Conservation (phyloP, 2,888 invertebrate genomes). For the Lordiphosa andalusiaca region DNA sequence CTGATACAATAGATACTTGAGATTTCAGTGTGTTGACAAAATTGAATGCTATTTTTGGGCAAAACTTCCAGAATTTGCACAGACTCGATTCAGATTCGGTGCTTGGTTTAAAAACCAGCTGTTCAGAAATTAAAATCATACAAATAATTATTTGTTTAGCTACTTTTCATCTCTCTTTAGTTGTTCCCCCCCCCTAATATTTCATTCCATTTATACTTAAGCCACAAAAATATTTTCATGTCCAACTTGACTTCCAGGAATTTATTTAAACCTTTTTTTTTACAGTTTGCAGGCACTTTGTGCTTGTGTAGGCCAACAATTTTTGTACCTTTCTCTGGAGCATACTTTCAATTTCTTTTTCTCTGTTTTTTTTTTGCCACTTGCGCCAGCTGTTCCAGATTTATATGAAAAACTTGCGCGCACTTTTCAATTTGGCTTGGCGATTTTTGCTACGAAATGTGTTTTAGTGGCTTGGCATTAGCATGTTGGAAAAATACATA, state of each 20-base stretch:
- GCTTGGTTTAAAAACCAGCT: no score
- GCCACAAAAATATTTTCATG: constrained; percentile 24
- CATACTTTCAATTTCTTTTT: constrained; percentile 43
- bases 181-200: not conserved
- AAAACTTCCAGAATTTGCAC: not conserved
- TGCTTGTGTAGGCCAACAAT: constrained; percentile 22
- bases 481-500: constrained; percentile 56
- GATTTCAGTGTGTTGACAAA: not conserved
- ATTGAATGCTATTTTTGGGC: constrained; percentile 7
- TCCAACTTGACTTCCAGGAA: constrained; percentile 3
- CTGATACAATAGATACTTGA: constrained; percentile 10
- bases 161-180: not conserved
- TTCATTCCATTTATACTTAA: constrained; percentile 6
- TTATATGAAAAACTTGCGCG: constrained; percentile 66
- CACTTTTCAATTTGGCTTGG: constrained; percentile 57
- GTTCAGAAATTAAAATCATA: not conserved
- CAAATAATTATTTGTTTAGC: not conserved
- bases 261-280: constrained; percentile 13
- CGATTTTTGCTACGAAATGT: constrained; percentile 62
- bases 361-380: constrained; percentile 11
- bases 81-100: no score
- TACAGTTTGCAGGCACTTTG: constrained; percentile 25
- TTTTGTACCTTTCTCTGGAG: constrained; percentile 37
- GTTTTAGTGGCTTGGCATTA: constrained; percentile 71
- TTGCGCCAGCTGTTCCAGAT: constrained; percentile 62